Base-by-base conservation (phyloP, 2,797 vertebrate species). In the Anabacerthia variegaticeps region DNA sequence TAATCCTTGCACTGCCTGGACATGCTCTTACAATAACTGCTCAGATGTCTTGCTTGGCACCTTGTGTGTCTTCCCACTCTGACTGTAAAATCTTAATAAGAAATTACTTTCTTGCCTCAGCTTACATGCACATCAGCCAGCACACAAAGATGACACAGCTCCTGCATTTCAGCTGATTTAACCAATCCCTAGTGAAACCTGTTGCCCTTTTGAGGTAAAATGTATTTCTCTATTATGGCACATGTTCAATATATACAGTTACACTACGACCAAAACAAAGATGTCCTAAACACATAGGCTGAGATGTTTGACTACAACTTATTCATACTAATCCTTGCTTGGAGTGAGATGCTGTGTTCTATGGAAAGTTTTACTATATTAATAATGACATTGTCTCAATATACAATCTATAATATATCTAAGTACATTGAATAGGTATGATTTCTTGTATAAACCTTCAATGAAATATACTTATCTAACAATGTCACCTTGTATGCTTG, bases 321-420 rank as follows among this genome's bases (percentile, higher is more conserved):
- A 89, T 48, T 96, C 63, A 86, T 88, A 93, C 87, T 89, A 93
- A 93, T 81, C 46, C 24, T 85, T 76, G 59, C 67, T 95, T 93
- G 95, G 81, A 94, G 80, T 83, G 88, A 69, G 92, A 97, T 88
- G 93, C 51, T 95, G 83, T 90, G 75, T 63, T 73, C 74, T 94
- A 86, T 84, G 88, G 88, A 90, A 97, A 89, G 62, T 80, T 95
- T 78, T 93, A 92, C 92, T 95, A 79, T 55, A 88, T 91, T 96
- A 93, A 92, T 95, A 93, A 96, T 92, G 89, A 95, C 77, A 89
- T 73, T 63, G 85, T 85, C 80, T 97, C 93, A 92, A 95, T 92
- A 87, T 96, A 97, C 95, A 93, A 94, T 96, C 95, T 97, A 92
- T 97, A 94, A 94, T 91, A 97, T 96, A 93, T 95, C 94, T 96